phyloP scores from a whole-genome alignment of 2,888 invertebrate species.

The Sthenelais limicola region DNA sequence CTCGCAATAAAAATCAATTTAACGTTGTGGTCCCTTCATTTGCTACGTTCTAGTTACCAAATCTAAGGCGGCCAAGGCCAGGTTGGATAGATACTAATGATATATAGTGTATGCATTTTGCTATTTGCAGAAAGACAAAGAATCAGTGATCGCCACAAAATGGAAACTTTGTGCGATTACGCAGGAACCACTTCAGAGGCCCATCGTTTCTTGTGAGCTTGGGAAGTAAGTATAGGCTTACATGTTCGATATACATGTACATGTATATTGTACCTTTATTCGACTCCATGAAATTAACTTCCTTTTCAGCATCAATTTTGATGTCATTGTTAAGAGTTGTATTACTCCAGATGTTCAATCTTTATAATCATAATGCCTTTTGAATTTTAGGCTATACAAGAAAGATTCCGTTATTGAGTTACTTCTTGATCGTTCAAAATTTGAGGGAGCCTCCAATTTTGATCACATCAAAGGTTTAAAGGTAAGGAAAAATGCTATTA shows the following conservation, averaged over 20 bases:
- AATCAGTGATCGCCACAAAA: constrained; percentile 90
- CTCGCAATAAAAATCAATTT: too few species aligned
- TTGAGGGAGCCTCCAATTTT: constrained; percentile 63
- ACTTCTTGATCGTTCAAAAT: constrained; percentile 84
- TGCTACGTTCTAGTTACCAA: too few species aligned
- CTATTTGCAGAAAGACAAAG: constrained; percentile 89
- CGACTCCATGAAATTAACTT: neutral
- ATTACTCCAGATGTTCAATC: neutral
- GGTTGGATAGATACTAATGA: too few species aligned
- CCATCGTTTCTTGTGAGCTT: constrained; percentile 92
- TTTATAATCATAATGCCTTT: neutral
- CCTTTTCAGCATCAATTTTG: neutral
- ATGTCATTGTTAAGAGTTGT: constrained; percentile 35
- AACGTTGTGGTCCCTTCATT: too few species aligned
- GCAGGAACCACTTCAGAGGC: constrained; percentile 84
- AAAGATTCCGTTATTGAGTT: constrained; percentile 93
- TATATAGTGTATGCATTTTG: too few species aligned
- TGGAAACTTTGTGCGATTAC: constrained; percentile 96
- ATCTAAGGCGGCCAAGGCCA: too few species aligned
- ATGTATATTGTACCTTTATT: neutral
- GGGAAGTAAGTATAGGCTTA: constrained; percentile 76
- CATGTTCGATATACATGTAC: neutral
- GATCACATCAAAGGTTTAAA: constrained; percentile 87
- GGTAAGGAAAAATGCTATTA: too few species aligned
- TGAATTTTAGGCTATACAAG: constrained; percentile 81